A percentile compares a stretch with the other conserved stretches of the same genome.
These are phyloP conservation scores for Urosaurus nigricauda DNA, from an alignment of 2,797 vertebrate genomes.

Conservation along the genomic window DNA sequence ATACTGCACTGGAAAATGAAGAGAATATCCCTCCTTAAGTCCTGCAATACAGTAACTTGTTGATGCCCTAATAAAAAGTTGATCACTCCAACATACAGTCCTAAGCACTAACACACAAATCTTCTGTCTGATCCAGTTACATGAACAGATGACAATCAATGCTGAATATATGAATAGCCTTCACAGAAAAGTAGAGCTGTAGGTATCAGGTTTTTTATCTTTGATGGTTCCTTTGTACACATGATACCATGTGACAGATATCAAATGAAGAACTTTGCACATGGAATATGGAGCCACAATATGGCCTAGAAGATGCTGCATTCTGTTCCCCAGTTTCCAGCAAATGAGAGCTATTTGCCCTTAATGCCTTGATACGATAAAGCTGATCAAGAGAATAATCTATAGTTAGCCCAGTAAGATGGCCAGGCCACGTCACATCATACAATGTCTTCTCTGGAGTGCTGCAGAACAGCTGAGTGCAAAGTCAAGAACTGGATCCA, in stretches of 20 bases:
- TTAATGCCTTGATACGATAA: conserved; percentile 36
- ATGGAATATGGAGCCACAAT: conserved; percentile 18
- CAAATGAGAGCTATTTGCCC: rapidly evolving
- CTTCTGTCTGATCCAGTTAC: neutral
- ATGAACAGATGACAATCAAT: neutral
- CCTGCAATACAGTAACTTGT: conserved; percentile 24
- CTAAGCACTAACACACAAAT: neutral
- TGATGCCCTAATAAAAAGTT: neutral
- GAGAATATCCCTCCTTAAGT: conserved; percentile 1
- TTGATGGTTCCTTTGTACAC: neutral
- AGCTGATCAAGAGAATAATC: conserved; percentile 7
- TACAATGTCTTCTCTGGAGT: conserved; percentile 78
- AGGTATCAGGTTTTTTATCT: neutral
- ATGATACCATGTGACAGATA: neutral
- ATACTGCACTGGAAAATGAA: rapidly evolving
- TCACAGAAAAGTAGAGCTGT: conserved; percentile 1
- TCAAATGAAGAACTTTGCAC: neutral
- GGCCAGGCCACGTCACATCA: conserved; percentile 67
- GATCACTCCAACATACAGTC: conserved; percentile 14
- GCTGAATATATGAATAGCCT: neutral
- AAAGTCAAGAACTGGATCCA: conserved; percentile 92
- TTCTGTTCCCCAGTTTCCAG: conserved; percentile 41
- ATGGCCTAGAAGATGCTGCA: conserved; percentile 63
- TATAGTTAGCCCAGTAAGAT: rapidly evolving
- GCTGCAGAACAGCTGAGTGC: conserved; percentile 60